Evolutionary conservation across 2,888 invertebrate species (phyloP).

Genomic region (Trilocha varians): DNA sequence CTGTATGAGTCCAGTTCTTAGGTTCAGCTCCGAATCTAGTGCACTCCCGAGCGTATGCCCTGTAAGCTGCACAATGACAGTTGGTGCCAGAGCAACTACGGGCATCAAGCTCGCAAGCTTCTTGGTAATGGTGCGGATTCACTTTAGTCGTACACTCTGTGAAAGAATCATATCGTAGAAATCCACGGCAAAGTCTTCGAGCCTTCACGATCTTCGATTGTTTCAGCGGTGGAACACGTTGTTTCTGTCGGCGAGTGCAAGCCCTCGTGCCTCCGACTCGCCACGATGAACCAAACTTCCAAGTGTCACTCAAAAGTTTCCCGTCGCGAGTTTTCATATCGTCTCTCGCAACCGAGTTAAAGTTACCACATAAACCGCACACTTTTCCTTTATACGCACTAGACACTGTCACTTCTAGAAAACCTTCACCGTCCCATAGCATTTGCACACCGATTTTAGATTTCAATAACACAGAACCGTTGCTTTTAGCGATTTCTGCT

Average conservation of each 20-base stretch:
- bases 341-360: conserved; percentile 88
- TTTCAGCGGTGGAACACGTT: conserved; percentile 58
- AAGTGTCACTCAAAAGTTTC: conserved; percentile 75
- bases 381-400: conserved; percentile 81
- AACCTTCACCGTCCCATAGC: conserved; percentile 95
- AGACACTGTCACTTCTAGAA: conserved; percentile 88
- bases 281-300: conserved; percentile 92
- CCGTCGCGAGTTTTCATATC: conserved; percentile 85
- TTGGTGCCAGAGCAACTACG: conserved; percentile 87
- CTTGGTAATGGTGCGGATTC: conserved; percentile 86
- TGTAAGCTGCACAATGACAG: conserved; percentile 92
- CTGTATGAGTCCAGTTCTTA: conserved; percentile 79
- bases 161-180: conserved; percentile 74
- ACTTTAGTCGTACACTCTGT: conserved; percentile 84
- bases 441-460: conserved; percentile 86
- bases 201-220: conserved; percentile 60
- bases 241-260: conserved; percentile 76
- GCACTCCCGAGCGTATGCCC: conserved; percentile 92
- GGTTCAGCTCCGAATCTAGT: conserved; percentile 82
- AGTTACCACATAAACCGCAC: conserved; percentile 96
- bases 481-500: conserved; percentile 76
- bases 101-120: conserved; percentile 89
- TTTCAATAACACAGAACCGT: conserved; percentile 78
- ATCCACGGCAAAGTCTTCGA: conserved; percentile 65
- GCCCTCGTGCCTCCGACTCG: conserved; percentile 86